Conservation (phyloP, 2,888 invertebrate species). For the Notodonta dromedarius region DNA sequence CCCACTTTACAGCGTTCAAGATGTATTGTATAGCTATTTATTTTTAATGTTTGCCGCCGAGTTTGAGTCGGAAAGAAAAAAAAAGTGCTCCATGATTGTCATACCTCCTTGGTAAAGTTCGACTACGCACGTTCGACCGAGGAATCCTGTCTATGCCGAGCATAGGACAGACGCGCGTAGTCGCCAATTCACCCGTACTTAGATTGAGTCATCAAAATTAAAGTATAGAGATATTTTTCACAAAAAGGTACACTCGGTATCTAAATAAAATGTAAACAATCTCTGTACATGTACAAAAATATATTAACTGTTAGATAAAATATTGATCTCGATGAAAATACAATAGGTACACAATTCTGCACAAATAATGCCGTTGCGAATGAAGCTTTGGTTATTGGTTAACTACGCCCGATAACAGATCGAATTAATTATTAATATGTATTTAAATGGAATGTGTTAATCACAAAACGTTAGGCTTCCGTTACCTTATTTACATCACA, state of each 20-base stretch:
- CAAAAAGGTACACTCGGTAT: conserved; percentile 55
- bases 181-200: background rate
- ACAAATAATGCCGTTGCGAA: conserved; percentile 48
- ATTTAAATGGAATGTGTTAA: conserved; percentile 67
- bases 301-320: conserved; percentile 66
- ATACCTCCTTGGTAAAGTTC: too few relatives aligned
- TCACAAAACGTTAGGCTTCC: conserved; percentile 55
- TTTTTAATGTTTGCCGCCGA: too few relatives aligned
- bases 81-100: too few relatives aligned
- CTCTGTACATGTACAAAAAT: conserved; percentile 78
- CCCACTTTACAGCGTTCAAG: too few relatives aligned
- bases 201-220: conserved; percentile 15
- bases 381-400: conserved; percentile 44
- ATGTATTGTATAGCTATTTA: too few relatives aligned
- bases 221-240: conserved; percentile 47
- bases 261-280: conserved; percentile 58
- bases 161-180: background rate
- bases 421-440: conserved; percentile 24
- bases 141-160: too few relatives aligned
- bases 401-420: conserved; percentile 21
- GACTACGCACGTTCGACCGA: too few relatives aligned
- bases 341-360: conserved; percentile 45
- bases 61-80: too few relatives aligned
- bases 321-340: conserved; percentile 61
- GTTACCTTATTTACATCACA: conserved; percentile 38